Evolutionary conservation across 53 echinoderm and acorn worm genomes (phyloP).

Genomic region (Apostichopus leukothele): DNA sequence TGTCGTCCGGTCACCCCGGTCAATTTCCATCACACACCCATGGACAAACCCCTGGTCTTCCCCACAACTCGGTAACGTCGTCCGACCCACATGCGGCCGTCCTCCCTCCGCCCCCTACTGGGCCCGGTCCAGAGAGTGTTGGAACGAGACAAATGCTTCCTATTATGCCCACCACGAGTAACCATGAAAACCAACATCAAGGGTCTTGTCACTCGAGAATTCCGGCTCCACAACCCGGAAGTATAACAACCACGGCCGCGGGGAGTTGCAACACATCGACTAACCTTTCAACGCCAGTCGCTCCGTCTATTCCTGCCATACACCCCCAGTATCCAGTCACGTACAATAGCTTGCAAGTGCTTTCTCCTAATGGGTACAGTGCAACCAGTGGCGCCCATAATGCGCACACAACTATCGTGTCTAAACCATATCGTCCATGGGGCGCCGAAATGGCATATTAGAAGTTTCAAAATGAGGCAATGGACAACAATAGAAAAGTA

Average conservation of each 20-base stretch:
- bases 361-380: constrained; percentile 97
- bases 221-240: constrained; percentile 66
- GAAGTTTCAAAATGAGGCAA: background rate
- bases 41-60: constrained; percentile 74
- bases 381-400: constrained; percentile 82
- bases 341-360: constrained; percentile 91
- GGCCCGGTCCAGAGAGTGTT: constrained; percentile 57
- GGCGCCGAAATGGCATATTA: constrained; percentile 96
- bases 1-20: constrained; percentile 65
- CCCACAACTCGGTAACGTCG: constrained; percentile 49
- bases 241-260: constrained; percentile 65
- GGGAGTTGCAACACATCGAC: constrained; percentile 68
- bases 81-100: constrained; percentile 29
- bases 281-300: constrained; percentile 74
- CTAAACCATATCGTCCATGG: constrained; percentile 98
- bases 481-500: too few species aligned
- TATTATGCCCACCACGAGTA: constrained; percentile 91
- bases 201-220: constrained; percentile 83
- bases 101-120: constrained; percentile 52
- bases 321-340: constrained; percentile 94
- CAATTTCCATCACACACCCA: constrained; percentile 83
- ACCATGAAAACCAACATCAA: constrained; percentile 65
- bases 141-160: constrained; percentile 90
- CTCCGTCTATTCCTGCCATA: constrained; percentile 74
- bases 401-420: constrained; percentile 75